These are phyloP conservation scores for Pardalotus punctatus DNA, from an alignment of 2,113 vertebrate genomes.

Conservation along the genomic window DNA sequence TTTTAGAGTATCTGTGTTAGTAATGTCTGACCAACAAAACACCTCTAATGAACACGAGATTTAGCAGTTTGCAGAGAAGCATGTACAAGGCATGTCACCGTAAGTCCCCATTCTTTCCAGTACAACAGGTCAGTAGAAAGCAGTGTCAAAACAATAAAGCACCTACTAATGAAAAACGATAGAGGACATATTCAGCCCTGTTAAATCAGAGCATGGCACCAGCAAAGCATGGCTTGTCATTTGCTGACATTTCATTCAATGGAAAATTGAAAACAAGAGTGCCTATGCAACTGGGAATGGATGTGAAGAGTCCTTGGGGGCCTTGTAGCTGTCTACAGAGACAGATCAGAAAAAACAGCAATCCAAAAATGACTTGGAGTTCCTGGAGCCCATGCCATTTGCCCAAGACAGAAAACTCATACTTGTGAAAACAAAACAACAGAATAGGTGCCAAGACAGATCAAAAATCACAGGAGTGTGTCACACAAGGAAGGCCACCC, in stretches of 20 bases:
- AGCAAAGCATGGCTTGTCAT: neutral
- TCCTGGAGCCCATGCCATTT: neutral
- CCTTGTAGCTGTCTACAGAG: neutral
- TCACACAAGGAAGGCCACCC: neutral
- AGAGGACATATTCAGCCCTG: neutral
- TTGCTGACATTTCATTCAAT: neutral
- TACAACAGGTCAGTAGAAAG: neutral
- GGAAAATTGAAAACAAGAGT: neutral
- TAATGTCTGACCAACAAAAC: neutral
- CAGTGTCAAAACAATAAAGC: constrained; percentile 11
- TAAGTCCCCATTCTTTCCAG: neutral
- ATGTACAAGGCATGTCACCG: accelerated
- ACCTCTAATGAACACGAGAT: neutral
- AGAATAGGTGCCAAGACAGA: neutral
- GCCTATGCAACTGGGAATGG: neutral
- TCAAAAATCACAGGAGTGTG: neutral
- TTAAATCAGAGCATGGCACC: neutral
- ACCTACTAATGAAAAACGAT: neutral
- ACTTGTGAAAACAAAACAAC: neutral
- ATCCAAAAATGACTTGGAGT: neutral
- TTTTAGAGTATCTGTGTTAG: neutral
- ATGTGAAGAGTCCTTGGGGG: neutral
- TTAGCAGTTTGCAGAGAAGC: neutral
- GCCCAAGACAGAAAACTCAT: neutral
- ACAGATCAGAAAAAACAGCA: neutral